A percentile compares a stretch with the other conserved stretches of the same genome.
These are phyloP conservation scores for Gymnothorax javanicus DNA, from an alignment of 2,797 vertebrate species.

Conservation along the genomic window DNA sequence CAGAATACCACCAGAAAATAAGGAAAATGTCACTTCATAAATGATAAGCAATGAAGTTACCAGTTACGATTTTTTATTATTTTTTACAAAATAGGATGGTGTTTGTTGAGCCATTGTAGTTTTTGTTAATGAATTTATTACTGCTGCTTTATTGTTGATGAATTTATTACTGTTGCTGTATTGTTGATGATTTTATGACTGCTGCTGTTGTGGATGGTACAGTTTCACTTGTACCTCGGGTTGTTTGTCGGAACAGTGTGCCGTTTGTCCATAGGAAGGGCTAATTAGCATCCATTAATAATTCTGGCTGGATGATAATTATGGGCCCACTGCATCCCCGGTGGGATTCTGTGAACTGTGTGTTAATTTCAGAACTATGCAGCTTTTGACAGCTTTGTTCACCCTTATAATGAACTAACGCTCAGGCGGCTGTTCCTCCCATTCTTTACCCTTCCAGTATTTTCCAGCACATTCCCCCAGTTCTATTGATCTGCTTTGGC, in stretches of 20 bases:
- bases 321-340: constrained; percentile 37
- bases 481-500: constrained; percentile 37
- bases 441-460: background rate
- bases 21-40: background rate
- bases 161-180: background rate
- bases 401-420: constrained; percentile 42
- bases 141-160: no score
- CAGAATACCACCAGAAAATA: background rate
- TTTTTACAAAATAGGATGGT: background rate
- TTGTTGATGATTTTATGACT: background rate
- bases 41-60: background rate
- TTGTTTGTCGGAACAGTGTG: constrained; percentile 22
- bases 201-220: background rate
- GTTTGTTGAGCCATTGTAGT: no score
- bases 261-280: constrained; percentile 31
- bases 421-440: constrained; percentile 24
- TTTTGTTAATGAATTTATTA: no score
- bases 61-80: background rate
- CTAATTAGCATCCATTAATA: constrained; percentile 42
- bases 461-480: background rate
- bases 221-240: background rate
- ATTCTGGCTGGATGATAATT: constrained; percentile 45
- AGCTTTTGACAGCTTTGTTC: background rate
- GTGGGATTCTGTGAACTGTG: background rate
- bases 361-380: constrained; percentile 41